Evolutionary conservation across 1,140 invertebrate genomes (phyloP), one percentile per base, ranked within the genome.

Genomic region (Telenomus remus): DNA sequence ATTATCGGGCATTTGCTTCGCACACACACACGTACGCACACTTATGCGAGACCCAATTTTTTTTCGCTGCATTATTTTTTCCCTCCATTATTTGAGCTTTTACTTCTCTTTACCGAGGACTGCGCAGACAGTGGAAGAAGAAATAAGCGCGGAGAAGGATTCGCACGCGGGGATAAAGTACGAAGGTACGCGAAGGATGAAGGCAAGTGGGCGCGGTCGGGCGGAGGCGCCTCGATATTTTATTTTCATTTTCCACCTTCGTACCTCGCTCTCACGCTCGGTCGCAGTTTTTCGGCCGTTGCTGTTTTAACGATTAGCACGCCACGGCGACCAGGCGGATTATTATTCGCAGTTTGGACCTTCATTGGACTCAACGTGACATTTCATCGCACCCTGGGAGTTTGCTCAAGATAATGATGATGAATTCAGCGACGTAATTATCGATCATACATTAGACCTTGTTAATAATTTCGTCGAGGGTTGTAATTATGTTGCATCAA

Each of bases 1-100:
- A 83, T 84, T 84, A 84, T 83, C 79, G 78, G 66, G 76, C 73
- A 79, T 82, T 82, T 79, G 65, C 56, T 76, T 27, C 2, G 19
- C 19, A 27, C 19, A 27, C 19, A 27, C 19, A 27, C 19, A 27
- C 19, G 19, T 27, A 27, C 19, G 6, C 19, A 27, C 72, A 55
- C 51, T 64, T 61, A 57, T 61, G 63, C 47, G 65, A 53, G 65
- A 75, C 56, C 59, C 71, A 77, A 77, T 77, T 77, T 77, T 74
- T 27, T 27, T 6, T 27, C n/a, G n/a, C 19, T 27, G 19, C 19
- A 27, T 78, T 77, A 81, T 79, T 82, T 81, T 77, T 80, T 81
- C 69, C 57, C 56, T 75, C 71, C 73, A 81, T 82, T 81, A 81
- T 82, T 78, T 72, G 43, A 76, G 80, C 79, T 79, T 81, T 81